These are phyloP conservation scores for Myiotriccus ornatus DNA, from an alignment of 2,797 vertebrate species.

Conservation along the genomic window DNA sequence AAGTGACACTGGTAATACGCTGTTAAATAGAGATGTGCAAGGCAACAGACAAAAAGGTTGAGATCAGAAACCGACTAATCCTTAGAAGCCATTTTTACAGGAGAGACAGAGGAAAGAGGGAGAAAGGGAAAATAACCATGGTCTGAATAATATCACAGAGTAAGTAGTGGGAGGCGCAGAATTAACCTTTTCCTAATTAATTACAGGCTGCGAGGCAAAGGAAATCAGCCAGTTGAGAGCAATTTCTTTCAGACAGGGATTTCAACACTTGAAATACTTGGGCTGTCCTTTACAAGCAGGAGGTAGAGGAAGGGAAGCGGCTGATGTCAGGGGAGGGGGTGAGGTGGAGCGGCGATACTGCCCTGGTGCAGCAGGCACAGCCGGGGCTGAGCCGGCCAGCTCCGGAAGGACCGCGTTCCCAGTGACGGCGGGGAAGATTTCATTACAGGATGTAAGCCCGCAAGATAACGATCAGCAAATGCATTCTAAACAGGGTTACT, in stretches of 20 bases:
- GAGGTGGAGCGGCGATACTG: neutral
- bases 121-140: neutral
- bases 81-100: neutral
- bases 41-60: neutral
- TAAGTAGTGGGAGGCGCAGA: neutral
- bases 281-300: neutral
- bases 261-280: neutral
- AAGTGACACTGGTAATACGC: neutral
- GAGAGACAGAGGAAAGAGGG: neutral
- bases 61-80: neutral
- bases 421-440: neutral
- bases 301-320: neutral
- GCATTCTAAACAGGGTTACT: neutral
- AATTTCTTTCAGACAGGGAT: neutral
- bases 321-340: neutral
- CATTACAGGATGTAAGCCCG: neutral
- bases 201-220: neutral
- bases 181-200: constrained; percentile 32
- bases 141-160: neutral
- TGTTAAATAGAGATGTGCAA: neutral
- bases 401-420: accelerated
- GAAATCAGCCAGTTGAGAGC: neutral
- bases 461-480: neutral
- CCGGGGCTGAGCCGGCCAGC: accelerated
- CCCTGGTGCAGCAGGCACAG: neutral